Evolutionary conservation across 2,113 vertebrate species (phyloP).

Genomic region (Poecilia latipinna): DNA sequence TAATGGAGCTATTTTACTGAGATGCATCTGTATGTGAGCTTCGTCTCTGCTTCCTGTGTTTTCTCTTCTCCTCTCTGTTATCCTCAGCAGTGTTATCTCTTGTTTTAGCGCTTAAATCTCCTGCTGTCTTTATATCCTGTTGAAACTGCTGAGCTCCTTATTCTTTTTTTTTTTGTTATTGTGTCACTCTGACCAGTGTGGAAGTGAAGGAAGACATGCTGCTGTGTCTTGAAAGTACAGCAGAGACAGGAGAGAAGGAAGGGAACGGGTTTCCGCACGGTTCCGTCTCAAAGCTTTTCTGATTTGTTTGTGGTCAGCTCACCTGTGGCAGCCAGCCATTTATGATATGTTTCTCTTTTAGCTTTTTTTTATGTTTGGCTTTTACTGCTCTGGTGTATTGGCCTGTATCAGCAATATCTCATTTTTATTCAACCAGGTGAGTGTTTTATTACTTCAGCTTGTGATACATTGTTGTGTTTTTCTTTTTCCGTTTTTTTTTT

Average conservation of each 20-base stretch:
- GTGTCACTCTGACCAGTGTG: constrained; percentile 1
- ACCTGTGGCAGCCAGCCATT: constrained; percentile 22
- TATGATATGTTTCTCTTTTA: constrained; percentile 39
- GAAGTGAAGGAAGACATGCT: constrained; percentile 7
- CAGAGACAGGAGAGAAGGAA: neutral
- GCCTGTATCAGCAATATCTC: constrained; percentile 40
- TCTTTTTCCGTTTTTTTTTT: constrained; percentile 26
- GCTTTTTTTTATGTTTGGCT: constrained; percentile 27
- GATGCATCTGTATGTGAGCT: neutral
- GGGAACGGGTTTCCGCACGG: neutral
- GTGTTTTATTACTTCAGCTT: constrained; percentile 40
- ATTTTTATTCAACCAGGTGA: constrained; percentile 9
- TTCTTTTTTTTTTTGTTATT: constrained; percentile 12
- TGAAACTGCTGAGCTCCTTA: constrained; percentile 6
- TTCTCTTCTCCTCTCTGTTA: neutral
- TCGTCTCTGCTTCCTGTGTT: neutral
- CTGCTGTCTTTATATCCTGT: constrained; percentile 23
- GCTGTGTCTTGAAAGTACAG: constrained; percentile 1
- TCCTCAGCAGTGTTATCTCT: constrained; percentile 4
- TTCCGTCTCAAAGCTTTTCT: constrained; percentile 33
- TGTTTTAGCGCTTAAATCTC: constrained; percentile 13
- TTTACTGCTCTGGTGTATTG: constrained; percentile 48
- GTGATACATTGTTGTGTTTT: constrained; percentile 5
- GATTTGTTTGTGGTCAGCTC: constrained; percentile 47
- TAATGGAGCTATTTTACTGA: neutral